Conservation (phyloP, 2,888 invertebrate species). For the Lasioglossum morio region DNA sequence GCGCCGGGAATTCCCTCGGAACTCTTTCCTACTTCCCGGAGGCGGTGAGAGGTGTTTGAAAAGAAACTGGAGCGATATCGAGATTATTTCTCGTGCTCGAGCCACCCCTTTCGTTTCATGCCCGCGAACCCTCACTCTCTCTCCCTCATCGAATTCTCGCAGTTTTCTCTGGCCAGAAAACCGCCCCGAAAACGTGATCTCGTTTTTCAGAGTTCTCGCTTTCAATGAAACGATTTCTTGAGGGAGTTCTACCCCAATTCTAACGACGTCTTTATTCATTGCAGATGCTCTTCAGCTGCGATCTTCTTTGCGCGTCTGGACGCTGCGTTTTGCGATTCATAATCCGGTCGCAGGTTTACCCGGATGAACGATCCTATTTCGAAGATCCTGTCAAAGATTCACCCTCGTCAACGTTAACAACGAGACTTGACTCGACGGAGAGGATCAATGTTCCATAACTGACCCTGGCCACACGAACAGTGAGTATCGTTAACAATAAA, state of each 20-base stretch:
- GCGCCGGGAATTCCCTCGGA: background rate
- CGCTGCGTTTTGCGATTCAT: too few relatives aligned
- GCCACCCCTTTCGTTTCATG: background rate
- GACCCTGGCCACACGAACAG: background rate
- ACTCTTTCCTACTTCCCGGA: background rate
- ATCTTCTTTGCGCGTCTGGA: too few relatives aligned
- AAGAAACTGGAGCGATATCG: background rate
- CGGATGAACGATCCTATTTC: background rate
- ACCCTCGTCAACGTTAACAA: background rate
- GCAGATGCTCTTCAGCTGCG: slow-evolving; percentile 2
- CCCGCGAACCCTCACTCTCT: background rate
- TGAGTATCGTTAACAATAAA: slow-evolving; percentile 5
- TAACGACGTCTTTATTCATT: background rate
- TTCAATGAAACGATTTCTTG: background rate
- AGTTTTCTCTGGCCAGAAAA: background rate
- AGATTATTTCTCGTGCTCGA: background rate
- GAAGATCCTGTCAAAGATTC: background rate
- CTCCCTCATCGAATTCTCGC: background rate
- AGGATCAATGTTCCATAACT: background rate
- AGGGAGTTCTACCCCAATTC: background rate
- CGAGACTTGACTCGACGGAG: background rate
- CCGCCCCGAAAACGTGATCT: background rate
- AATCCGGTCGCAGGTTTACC: too few relatives aligned
- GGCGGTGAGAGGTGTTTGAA: background rate
- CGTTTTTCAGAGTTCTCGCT: background rate